Evolutionary conservation across 2,888 invertebrate genomes (phyloP).

Genomic region (Reticulitermes lucifugus): DNA sequence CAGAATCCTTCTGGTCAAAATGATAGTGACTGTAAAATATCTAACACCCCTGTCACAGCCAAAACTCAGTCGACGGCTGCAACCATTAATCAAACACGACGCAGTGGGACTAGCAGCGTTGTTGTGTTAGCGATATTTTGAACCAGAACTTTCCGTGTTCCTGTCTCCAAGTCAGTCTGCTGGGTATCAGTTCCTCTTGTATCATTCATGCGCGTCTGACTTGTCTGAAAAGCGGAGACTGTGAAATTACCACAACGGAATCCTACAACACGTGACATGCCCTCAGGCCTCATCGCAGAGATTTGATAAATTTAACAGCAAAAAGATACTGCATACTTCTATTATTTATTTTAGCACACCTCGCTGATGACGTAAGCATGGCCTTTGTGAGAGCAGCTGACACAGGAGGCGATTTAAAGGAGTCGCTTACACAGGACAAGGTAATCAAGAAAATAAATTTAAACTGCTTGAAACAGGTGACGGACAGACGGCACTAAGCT

Average conservation of each 20-base stretch:
- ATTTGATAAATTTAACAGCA: background rate
- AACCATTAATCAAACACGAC: too few species aligned
- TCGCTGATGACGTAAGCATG: background rate
- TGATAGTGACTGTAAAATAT: too few species aligned
- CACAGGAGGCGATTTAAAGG: background rate
- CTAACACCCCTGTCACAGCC: too few species aligned
- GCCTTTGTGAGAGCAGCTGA: background rate
- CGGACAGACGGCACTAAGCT: too few species aligned
- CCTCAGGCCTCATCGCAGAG: background rate
- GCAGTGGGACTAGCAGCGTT: too few species aligned
- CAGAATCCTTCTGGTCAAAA: too few species aligned
- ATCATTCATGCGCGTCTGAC: background rate
- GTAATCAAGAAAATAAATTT: background rate
- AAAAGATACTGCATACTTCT: background rate
- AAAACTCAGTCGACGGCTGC: too few species aligned
- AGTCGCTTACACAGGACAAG: background rate
- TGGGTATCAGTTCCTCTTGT: too few species aligned
- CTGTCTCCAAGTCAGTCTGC: too few species aligned
- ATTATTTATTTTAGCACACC: background rate
- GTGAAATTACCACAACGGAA: background rate
- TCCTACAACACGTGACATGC: background rate
- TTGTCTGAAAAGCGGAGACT: background rate
- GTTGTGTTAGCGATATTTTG: too few species aligned
- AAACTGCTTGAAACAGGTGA: background rate
- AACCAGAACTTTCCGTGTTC: too few species aligned